A percentile compares a stretch with the other conserved stretches of the same genome.
phyloP scores from a whole-genome alignment of 2,113 vertebrate genomes.

The Alligator sinensis region DNA sequence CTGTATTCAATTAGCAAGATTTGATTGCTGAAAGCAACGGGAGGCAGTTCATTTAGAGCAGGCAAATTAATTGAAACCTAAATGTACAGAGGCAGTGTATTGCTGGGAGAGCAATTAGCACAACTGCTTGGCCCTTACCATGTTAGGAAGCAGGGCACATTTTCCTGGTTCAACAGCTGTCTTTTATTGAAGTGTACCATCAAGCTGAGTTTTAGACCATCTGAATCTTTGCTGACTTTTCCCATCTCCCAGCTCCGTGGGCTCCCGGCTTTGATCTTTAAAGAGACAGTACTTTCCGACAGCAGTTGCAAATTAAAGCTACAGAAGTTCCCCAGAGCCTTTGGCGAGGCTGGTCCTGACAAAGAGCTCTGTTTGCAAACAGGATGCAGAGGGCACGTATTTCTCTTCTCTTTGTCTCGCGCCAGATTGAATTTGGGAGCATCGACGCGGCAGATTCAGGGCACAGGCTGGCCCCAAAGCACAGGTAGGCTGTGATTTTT shows the following conservation, averaged over 20 bases:
- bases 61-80: slow-evolving; percentile 77
- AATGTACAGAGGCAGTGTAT: slow-evolving; percentile 44
- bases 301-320: not conserved
- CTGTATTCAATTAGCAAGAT: slow-evolving; percentile 78
- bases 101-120: slow-evolving; percentile 68
- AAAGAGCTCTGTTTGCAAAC: not conserved
- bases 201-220: fast-evolving
- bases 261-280: slow-evolving; percentile 2
- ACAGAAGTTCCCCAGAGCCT: not conserved
- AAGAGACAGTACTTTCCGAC: fast-evolving
- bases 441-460: not conserved
- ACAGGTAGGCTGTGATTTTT: not conserved
- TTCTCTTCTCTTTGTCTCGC: not conserved
- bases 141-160: not conserved
- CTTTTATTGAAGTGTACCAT: fast-evolving
- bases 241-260: slow-evolving; percentile 2
- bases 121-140: slow-evolving; percentile 20
- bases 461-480: not conserved
- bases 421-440: not conserved
- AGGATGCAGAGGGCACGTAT: not conserved
- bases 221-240: not conserved
- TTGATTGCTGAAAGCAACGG: slow-evolving; percentile 75
- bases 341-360: not conserved
- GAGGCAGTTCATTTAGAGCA: slow-evolving; percentile 71
- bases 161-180: not conserved